phyloP scores from a whole-genome alignment of 2,888 invertebrate species.

The Operophtera brumata region DNA sequence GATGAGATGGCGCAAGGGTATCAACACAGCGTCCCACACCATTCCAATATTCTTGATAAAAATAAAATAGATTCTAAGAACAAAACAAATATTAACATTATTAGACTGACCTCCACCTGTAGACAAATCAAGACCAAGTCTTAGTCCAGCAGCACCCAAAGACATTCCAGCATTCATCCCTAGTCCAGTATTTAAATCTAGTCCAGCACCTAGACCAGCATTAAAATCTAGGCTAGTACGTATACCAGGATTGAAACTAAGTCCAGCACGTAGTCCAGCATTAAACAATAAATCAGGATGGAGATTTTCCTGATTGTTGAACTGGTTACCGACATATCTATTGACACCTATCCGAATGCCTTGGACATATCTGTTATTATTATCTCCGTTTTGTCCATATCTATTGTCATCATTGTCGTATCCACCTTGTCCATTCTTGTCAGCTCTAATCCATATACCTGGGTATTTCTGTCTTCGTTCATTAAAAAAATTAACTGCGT shows the following conservation, averaged over 20 bases:
- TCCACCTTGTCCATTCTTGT: not conserved
- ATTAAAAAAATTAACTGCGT: not conserved
- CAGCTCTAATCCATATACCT: slow-evolving; percentile 8
- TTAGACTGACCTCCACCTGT: slow-evolving; percentile 2
- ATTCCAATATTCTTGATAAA: not conserved
- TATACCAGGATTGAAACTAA: slow-evolving; percentile 4
- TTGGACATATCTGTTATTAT: slow-evolving; percentile 1
- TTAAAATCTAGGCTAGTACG: slow-evolving; percentile 3
- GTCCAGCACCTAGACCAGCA: no score
- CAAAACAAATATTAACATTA: not conserved
- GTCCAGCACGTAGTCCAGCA: slow-evolving; percentile 2
- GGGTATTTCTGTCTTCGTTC: slow-evolving; percentile 6
- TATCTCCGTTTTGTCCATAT: not conserved
- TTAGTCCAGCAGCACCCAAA: slow-evolving; percentile 15
- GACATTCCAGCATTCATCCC: no score
- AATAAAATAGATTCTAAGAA: no score
- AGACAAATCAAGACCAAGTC: slow-evolving; percentile 13
- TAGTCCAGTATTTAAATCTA: no score
- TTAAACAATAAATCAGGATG: slow-evolving; percentile 3
- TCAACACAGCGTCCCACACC: no score
- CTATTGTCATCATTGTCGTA: not conserved
- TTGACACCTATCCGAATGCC: slow-evolving; percentile 9
- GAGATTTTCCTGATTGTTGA: not conserved
- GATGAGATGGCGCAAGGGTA: no score
- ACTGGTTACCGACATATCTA: slow-evolving; percentile 1